Evolutionary conservation across 1,140 invertebrate genomes (phyloP).

Genomic region (Trachymyrmex cornetzi): DNA sequence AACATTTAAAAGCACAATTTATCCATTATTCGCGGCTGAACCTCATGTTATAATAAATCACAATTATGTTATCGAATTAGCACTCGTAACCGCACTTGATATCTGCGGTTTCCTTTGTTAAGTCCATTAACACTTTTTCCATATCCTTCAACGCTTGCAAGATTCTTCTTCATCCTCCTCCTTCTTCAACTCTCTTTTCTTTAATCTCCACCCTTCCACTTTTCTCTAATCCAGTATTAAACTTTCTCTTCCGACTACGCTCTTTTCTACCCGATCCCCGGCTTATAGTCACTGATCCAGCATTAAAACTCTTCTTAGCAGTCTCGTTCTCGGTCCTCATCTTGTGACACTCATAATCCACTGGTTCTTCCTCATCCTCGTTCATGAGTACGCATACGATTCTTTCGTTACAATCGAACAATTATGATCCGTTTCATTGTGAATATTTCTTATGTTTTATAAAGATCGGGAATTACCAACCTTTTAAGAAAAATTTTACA

Average conservation of each 20-base stretch:
- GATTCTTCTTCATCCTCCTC: background rate
- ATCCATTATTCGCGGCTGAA: background rate
- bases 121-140: background rate
- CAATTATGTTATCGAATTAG: background rate
- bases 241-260: slow-evolving; percentile 34
- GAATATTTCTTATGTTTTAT: background rate
- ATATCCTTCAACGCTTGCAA: background rate
- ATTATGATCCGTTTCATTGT: background rate
- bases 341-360: slow-evolving; percentile 44
- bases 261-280: slow-evolving; percentile 23
- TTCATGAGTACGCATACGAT: background rate
- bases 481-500: background rate
- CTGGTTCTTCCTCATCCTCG: slow-evolving; percentile 15
- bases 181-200: background rate
- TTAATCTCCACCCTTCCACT: slow-evolving; percentile 25
- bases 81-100: background rate
- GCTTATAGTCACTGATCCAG: slow-evolving; percentile 54
- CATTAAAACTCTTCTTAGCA: slow-evolving; percentile 54
- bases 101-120: background rate
- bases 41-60: background rate
- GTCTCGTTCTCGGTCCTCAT: slow-evolving; percentile 36
- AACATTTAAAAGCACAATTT: background rate
- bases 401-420: background rate
- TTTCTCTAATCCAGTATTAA: slow-evolving; percentile 60
- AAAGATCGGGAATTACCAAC: background rate